Percentiles rank a stretch among this genome's conserved stretches.
These are phyloP conservation scores for Ophonus ardosiacus DNA, from an alignment of 2,888 invertebrate genomes.

Conservation along the genomic window DNA sequence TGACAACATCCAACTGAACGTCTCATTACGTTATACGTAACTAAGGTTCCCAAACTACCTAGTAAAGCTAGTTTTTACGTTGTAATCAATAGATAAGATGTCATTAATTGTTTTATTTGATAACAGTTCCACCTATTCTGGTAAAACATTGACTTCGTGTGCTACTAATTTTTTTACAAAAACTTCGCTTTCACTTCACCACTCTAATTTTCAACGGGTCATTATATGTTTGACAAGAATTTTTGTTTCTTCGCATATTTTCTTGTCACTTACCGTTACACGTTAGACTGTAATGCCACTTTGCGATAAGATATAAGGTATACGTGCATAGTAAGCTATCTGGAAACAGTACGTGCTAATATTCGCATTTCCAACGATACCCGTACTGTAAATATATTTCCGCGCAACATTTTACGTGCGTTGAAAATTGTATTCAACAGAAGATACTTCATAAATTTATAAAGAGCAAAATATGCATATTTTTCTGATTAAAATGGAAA, in stretches of 20 bases:
- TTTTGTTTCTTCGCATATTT: background rate
- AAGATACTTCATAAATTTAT: background rate
- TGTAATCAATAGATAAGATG: too few relatives aligned
- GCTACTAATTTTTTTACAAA: too few relatives aligned
- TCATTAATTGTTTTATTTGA: too few relatives aligned
- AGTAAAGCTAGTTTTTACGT: too few relatives aligned
- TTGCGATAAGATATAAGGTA: background rate
- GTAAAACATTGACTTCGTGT: too few relatives aligned
- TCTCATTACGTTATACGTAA: too few relatives aligned
- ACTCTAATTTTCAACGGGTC: too few relatives aligned
- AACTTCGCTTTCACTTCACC: too few relatives aligned
- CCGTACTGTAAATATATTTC: background rate
- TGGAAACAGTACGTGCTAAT: background rate
- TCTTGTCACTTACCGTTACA: background rate
- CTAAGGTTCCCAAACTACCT: too few relatives aligned
- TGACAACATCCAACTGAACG: too few relatives aligned
- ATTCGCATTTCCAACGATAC: background rate
- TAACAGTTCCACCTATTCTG: too few relatives aligned
- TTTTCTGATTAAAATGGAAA: background rate
- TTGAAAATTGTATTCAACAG: background rate
- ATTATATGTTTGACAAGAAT: background rate
- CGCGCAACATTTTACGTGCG: background rate
- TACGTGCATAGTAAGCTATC: background rate
- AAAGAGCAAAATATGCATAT: background rate
- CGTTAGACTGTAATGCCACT: background rate